A percentile compares a stretch with the other conserved stretches of the same genome.
Conservation (phyloP, 2,888 invertebrate species). For the Patella pellucida region DNA sequence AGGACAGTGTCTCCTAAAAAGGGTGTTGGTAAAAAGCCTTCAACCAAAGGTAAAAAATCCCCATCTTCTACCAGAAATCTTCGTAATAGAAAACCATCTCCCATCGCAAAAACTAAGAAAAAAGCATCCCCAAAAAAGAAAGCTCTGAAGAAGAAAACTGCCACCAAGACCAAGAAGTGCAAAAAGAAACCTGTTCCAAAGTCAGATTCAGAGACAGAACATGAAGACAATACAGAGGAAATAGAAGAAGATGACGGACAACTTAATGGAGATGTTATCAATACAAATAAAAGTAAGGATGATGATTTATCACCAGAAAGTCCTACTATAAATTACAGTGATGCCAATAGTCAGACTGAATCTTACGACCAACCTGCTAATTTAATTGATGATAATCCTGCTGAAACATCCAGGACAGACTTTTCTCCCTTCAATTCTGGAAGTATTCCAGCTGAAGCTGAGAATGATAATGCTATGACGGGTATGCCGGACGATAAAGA, state of each 20-base stretch:
- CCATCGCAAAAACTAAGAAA: constrained; percentile 29
- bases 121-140: constrained; percentile 22
- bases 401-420: neutral
- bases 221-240: constrained; percentile 24
- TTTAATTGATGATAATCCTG: neutral
- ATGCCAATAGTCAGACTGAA: constrained; percentile 1
- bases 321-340: constrained; percentile 4
- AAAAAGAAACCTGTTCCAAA: constrained; percentile 16
- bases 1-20: constrained; percentile 12
- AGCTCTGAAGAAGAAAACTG: constrained; percentile 19
- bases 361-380: constrained; percentile 1
- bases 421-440: neutral
- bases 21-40: constrained; percentile 14
- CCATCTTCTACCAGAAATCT: constrained; percentile 16
- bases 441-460: constrained; percentile 1
- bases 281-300: constrained; percentile 12
- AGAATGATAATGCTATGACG: constrained; percentile 19
- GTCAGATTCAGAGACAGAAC: constrained; percentile 17
- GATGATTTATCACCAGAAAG: constrained; percentile 13
- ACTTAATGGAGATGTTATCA: constrained; percentile 26
- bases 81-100: constrained; percentile 14
- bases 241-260: constrained; percentile 22
- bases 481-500: constrained; percentile 22
- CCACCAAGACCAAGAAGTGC: constrained; percentile 1
- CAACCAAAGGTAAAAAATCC: constrained; percentile 26